Percentiles rank a stretch among this genome's conserved stretches.
Conservation (phyloP, 2,113 vertebrate species). For the Python bivittatus region DNA sequence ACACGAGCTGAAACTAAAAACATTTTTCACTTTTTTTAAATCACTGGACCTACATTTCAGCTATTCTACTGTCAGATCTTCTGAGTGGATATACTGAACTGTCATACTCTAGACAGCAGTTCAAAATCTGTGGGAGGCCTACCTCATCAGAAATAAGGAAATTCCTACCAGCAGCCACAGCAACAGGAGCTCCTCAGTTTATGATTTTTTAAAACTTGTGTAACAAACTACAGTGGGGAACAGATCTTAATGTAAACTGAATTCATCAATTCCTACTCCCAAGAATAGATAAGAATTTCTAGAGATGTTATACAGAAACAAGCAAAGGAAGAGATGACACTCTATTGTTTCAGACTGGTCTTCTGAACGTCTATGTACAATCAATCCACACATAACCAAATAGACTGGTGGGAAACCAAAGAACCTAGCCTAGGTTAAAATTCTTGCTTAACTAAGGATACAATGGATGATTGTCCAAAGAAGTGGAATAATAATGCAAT, state of each 20-base stretch:
- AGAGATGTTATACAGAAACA: neutral
- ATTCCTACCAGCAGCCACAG: constrained; percentile 61
- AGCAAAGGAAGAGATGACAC: neutral
- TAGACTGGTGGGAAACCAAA: neutral
- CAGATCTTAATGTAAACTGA: constrained; percentile 40
- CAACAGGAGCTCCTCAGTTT: constrained; percentile 37
- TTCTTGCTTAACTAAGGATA: neutral
- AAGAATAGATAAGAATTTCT: rapidly evolving
- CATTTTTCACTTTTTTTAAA: no score
- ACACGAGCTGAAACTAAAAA: no score
- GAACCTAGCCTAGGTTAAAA: neutral
- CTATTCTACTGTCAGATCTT: constrained; percentile 9
- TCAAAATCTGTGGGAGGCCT: constrained; percentile 30
- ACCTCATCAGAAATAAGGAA: constrained; percentile 36
- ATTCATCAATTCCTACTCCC: constrained; percentile 43
- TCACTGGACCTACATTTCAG: constrained; percentile 21
- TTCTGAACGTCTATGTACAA: neutral
- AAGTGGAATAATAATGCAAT: neutral
- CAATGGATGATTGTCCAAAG: neutral
- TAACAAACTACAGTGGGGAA: constrained; percentile 41
- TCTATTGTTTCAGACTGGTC: neutral
- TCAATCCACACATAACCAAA: neutral
- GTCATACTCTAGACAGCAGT: neutral
- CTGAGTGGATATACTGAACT: constrained; percentile 48
- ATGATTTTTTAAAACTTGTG: constrained; percentile 40